Percentiles rank a stretch among this genome's conserved stretches.
Conservation (phyloP, 2,888 invertebrate species). For the Machimus atricapillus region DNA sequence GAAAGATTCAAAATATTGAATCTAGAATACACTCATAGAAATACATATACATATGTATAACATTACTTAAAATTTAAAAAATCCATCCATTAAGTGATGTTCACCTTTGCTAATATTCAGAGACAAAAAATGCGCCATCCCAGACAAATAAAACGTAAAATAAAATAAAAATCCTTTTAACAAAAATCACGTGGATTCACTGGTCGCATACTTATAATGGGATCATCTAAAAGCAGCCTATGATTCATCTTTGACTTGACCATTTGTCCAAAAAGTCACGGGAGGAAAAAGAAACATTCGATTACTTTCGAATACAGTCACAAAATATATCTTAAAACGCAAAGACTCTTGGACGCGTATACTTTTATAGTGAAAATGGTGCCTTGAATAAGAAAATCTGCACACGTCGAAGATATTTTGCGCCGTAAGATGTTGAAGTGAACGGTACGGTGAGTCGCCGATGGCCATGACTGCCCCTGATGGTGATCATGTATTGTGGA, state of each 20-base stretch:
- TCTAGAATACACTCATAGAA: too few species aligned
- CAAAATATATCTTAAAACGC: not conserved
- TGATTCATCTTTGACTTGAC: conserved; percentile 34
- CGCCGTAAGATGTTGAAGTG: conserved; percentile 13
- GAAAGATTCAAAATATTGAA: too few species aligned
- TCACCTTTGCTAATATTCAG: not conserved
- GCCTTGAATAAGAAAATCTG: not conserved
- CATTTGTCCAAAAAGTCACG: conserved; percentile 31
- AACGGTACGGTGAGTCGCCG: not conserved
- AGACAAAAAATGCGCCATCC: not conserved
- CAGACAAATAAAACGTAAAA: not conserved
- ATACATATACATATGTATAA: too few species aligned
- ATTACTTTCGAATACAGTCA: not conserved
- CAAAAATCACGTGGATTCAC: not conserved
- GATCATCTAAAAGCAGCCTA: conserved; percentile 38
- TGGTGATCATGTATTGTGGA: conserved; percentile 26
- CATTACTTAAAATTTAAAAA: too few species aligned
- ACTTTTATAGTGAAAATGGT: not conserved
- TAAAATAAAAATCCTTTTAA: not conserved
- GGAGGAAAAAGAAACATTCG: not conserved
- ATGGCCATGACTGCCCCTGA: not conserved
- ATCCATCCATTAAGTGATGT: too few species aligned
- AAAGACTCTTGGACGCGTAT: not conserved
- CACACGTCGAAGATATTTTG: conserved; percentile 18
- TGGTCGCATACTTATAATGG: conserved; percentile 15